Evolutionary conservation across 2,113 vertebrate species (phyloP), one percentile per base, ranked within the genome.

Genomic region (Aythya baeri): DNA sequence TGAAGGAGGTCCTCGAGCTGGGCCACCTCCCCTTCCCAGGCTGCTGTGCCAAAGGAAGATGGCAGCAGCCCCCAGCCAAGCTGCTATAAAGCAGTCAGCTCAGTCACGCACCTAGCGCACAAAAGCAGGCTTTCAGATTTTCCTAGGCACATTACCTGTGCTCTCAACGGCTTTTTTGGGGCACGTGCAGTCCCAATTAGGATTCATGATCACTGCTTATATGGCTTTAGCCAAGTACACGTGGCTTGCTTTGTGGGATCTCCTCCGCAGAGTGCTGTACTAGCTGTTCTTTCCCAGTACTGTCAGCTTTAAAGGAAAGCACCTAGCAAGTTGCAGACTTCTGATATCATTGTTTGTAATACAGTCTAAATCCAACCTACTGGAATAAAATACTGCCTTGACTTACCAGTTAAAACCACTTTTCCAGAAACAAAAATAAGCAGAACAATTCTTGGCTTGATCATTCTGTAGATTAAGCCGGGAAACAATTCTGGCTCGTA

Each of bases 361-460:
- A 16, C 22, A 49, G 32, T 22, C 61, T 65, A 59, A 49, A 54
- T 41, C 54, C 84, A 43, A 82, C 43, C 73, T 70, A 18, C 8
- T 55, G 36, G 83, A 77, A 23, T 82, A 79, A 85, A 46, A 46
- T 9, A 38, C 22, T 32, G 38, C 68, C 25, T 65, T 81, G 66
- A 94, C 98, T 98, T 97, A 99, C 99, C 99, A 97, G 99, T 99
- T 95, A 99, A 98, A 91, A 99, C 99, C 93, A 99, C 99, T 98
- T 99, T 99, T 93, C 99, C 99, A 95, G 99, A 99, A 93, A 99
- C 99, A 97, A 99, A 99, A 97, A 99, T 99, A 94, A 99, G 98
- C 81, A 99, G 98, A 65, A 99, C 99, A 91, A 99, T 99, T 98
- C 99, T 98, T 91, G 99, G 99, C 96, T 99, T 99, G 98, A 99